phyloP scores from a whole-genome alignment of 2,113 vertebrate species.

The Scophthalmus maximus region DNA sequence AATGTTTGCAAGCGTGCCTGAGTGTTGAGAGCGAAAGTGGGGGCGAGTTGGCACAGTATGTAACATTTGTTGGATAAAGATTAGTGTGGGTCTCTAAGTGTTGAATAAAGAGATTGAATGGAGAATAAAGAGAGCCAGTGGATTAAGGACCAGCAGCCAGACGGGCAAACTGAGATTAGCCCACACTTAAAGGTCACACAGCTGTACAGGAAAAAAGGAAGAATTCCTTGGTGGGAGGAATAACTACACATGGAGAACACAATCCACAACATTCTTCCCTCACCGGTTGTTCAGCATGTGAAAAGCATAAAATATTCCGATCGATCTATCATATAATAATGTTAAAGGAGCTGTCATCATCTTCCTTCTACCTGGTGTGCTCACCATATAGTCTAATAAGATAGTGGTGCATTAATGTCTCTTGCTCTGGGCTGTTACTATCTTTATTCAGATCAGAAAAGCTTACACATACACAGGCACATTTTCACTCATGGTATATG shows the following conservation, averaged over 20 bases:
- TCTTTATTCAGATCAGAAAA: constrained; percentile 40
- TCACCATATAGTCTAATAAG: constrained; percentile 14
- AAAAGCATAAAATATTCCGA: too few species aligned
- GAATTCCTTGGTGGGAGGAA: constrained; percentile 32
- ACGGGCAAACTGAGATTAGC: constrained; percentile 64
- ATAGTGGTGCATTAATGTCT: constrained; percentile 7
- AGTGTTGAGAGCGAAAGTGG: constrained; percentile 2
- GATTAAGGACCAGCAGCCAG: constrained; percentile 66
- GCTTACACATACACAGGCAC: not conserved
- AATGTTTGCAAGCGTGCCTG: constrained; percentile 15
- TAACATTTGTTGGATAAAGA: constrained; percentile 60
- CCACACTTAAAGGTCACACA: constrained; percentile 63
- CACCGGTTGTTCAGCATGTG: not conserved
- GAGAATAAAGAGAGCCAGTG: constrained; percentile 70
- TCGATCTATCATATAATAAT: too few species aligned
- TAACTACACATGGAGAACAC: constrained; percentile 5
- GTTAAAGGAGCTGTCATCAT: not conserved
- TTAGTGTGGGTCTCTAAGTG: constrained; percentile 51
- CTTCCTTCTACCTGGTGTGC: constrained; percentile 1
- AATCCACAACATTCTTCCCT: constrained; percentile 3
- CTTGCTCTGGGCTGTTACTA: constrained; percentile 7
- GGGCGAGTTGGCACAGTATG: constrained; percentile 3
- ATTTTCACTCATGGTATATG: not conserved
- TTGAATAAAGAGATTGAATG: constrained; percentile 71
- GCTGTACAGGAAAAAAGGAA: constrained; percentile 48